These are phyloP conservation scores for Smithornis capensis DNA, from an alignment of 2,113 vertebrate genomes.

Conservation along the genomic window DNA sequence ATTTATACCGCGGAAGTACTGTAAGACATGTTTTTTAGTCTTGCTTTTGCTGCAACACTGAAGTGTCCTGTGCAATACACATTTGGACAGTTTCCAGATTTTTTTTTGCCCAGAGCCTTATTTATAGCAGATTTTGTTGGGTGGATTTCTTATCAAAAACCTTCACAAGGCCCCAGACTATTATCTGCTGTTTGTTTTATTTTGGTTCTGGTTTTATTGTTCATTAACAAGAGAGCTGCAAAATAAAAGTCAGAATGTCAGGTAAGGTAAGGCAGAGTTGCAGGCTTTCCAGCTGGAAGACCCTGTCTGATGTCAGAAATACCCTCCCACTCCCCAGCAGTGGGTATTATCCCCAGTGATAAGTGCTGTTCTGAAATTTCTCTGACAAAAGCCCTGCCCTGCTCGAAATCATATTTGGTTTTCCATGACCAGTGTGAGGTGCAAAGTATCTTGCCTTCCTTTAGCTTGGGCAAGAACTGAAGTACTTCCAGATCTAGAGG, in stretches of 20 bases:
- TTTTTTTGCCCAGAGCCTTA: not conserved
- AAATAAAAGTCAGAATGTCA: not conserved
- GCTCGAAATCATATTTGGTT: not conserved
- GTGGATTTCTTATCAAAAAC: not conserved
- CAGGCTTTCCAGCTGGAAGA: not conserved
- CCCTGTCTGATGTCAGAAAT: not conserved
- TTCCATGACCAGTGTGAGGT: not conserved
- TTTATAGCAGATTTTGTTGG: not conserved
- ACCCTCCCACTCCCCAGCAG: not conserved
- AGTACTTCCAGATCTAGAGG: not conserved
- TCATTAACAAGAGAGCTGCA: not conserved
- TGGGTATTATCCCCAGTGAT: not conserved
- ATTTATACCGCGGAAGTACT: not conserved
- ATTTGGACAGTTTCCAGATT: not conserved
- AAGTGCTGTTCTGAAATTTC: not conserved
- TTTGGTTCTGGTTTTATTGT: not conserved
- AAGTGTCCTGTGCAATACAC: not conserved
- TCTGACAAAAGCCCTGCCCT: not conserved
- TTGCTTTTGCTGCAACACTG: not conserved
- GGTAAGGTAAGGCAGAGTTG: not conserved
- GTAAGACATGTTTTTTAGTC: not conserved
- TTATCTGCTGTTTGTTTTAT: not conserved
- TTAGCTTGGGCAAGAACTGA: not conserved
- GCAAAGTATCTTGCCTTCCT: not conserved
- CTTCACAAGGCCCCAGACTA: accelerated